Base-by-base conservation (phyloP, 2,113 vertebrate genomes). In the Campylomormyrus tamandua region DNA sequence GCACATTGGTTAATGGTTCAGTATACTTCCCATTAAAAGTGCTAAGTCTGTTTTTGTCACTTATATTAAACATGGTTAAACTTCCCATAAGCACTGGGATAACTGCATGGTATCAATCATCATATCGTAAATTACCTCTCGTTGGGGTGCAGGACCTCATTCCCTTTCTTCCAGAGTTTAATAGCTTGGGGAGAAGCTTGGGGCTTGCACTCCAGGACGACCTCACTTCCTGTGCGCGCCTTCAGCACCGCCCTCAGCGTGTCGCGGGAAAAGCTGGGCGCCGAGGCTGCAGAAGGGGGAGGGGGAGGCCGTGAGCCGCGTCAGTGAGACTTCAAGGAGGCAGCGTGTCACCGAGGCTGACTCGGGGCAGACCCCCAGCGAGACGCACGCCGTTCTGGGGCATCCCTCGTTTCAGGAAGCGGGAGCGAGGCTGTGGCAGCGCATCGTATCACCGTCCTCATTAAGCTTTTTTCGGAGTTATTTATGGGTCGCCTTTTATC, bases 201-300 rank as follows among this genome's bases (percentile, higher is more conserved):
- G 84, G 98, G 98, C 92, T 96, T 97, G 95, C 98, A 99, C 92
- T 98, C 97, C 92, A 99, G 96, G 93, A 93, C 96, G 93, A 98
- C 97, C 91, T 96, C 95, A 66, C 96, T 98, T 92, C 98, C 97
- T 88, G 96, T 95, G 53, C 97, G 97, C 89, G 97, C 97, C 93
- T 98, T 97, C 93, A 98, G 94, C 94, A 97, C 62, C 85, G 93
- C 92, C 91, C 93, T 97, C 96, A 98, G 95, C 5, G 97, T 97
- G 87, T 93, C 97, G 93, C 94, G 96, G 89, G 98, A 97, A 95
- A 99, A 99, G 93, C 96, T 97, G 39, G 98, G 98, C 90, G 98
- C 95, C 88, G 97, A 97, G 31, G 98, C 98, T 99, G 91, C n/a
- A 80, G 15, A 90, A 27, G 62, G n/a, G 58, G 91, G n/a, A 19